A percentile compares a stretch with the other conserved stretches of the same genome.
Evolutionary conservation across 2,888 invertebrate genomes (phyloP).

Genomic region (Sympetrum striolatum): DNA sequence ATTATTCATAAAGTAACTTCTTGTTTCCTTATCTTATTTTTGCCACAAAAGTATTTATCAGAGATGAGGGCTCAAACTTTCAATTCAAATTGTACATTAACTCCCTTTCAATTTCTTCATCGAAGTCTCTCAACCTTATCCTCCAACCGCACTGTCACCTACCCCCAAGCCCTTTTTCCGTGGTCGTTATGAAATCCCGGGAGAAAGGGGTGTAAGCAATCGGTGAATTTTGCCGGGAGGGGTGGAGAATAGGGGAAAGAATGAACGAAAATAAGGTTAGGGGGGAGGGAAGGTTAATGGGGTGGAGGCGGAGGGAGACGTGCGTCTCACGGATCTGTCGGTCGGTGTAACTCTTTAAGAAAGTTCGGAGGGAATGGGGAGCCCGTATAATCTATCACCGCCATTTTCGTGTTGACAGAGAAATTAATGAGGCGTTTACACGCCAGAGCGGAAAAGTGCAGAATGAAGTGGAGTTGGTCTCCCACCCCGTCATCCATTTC

Average conservation of each 20-base stretch:
- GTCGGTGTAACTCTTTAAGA: neutral
- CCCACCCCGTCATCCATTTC: neutral
- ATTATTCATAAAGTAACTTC: neutral
- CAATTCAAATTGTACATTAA: too few species aligned
- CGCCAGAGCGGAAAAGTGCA: conserved; percentile 44
- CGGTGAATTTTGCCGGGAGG: neutral
- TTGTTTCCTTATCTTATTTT: neutral
- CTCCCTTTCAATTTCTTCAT: too few species aligned
- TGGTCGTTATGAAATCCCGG: neutral
- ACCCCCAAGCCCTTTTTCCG: neutral
- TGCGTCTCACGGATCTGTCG: neutral
- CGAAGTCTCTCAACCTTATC: too few species aligned
- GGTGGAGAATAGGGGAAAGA: neutral
- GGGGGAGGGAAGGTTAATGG: neutral
- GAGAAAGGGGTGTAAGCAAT: neutral
- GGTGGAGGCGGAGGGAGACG: neutral
- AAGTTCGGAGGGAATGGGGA: neutral
- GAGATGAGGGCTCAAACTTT: too few species aligned
- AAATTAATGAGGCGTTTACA: conserved; percentile 44
- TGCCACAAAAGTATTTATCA: too few species aligned
- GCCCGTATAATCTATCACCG: conserved; percentile 39
- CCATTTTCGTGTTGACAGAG: conserved; percentile 44
- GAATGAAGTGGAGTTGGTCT: conserved; percentile 35
- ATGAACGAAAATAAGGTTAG: neutral
- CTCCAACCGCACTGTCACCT: neutral